A percentile compares a stretch with the other conserved stretches of the same genome.
phyloP scores from a whole-genome alignment of 2,888 invertebrate genomes.

The Dryobota labecula region DNA sequence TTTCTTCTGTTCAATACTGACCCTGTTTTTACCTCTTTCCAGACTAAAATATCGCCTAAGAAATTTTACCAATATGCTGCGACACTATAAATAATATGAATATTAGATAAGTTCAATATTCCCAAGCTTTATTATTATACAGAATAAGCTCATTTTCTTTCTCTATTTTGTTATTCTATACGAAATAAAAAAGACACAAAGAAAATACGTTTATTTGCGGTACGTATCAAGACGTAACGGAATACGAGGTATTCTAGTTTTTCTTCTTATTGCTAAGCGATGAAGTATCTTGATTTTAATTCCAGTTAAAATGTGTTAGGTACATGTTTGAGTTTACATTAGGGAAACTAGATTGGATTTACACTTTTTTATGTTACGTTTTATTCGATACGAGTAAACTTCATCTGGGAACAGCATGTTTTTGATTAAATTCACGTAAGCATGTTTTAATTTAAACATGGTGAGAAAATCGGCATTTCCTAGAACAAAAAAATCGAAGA shows the following conservation, averaged over 20 bases:
- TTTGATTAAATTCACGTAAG: not conserved
- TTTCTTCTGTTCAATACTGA: not conserved
- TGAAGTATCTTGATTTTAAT: not conserved
- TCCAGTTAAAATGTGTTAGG: not conserved
- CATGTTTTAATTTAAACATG: not conserved
- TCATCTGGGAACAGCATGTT: not conserved
- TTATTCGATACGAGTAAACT: not conserved
- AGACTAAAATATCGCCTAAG: not conserved
- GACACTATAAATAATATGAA: slow-evolving; percentile 7
- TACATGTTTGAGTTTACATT: slow-evolving; percentile 22
- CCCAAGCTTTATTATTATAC: not conserved
- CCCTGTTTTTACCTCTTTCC: not conserved
- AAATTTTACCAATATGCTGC: not conserved
- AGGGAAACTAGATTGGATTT: slow-evolving; percentile 21
- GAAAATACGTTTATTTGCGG: too few relatives aligned
- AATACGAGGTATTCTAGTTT: not conserved
- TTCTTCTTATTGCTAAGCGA: not conserved
- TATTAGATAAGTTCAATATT: slow-evolving; percentile 2
- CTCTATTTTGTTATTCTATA: not conserved
- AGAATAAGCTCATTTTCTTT: not conserved
- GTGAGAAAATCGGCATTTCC: too few relatives aligned
- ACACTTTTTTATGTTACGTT: not conserved
- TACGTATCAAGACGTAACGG: not conserved
- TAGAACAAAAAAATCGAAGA: too few relatives aligned
- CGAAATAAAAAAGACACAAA: too few relatives aligned